Conservation (phyloP, 2,797 vertebrate genomes). For the Pachyuromys duprasi region DNA sequence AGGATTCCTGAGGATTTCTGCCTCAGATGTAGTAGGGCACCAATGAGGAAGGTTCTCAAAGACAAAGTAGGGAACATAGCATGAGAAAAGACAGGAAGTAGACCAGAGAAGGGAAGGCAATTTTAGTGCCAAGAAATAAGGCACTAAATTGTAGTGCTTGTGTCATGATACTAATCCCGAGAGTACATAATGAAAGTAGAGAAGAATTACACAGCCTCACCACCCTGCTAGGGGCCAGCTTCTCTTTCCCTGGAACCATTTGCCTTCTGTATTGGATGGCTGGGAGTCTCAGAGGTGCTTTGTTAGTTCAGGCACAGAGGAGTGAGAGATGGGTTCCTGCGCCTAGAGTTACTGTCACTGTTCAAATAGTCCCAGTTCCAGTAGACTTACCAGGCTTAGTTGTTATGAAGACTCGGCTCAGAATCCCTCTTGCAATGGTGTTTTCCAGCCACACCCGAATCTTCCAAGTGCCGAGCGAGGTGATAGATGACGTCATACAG, state of each 20-base stretch:
- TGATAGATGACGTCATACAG: constrained; percentile 22
- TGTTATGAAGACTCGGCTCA: not conserved
- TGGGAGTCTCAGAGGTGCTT: not conserved
- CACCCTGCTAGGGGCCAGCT: fast-evolving
- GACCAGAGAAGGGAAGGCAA: not conserved
- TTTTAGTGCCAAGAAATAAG: not conserved
- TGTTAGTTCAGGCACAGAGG: not conserved
- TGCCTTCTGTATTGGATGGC: not conserved
- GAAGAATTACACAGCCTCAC: not conserved
- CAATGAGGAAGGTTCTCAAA: not conserved
- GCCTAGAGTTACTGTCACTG: not conserved
- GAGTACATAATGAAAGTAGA: not conserved
- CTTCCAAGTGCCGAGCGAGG: constrained; percentile 75
- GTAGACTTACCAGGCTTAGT: not conserved
- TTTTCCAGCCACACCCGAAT: constrained; percentile 80
- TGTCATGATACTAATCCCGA: not conserved
- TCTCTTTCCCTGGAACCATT: not conserved
- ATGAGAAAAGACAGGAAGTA: not conserved
- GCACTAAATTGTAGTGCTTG: not conserved
- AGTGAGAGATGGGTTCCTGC: not conserved
- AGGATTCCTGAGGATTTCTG: not conserved
- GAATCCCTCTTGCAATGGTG: not conserved
- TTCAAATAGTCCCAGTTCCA: not conserved
- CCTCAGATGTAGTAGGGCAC: not conserved
- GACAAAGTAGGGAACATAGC: not conserved